Conservation (phyloP, 2,888 invertebrate species). For the Melinaea menophilus region DNA sequence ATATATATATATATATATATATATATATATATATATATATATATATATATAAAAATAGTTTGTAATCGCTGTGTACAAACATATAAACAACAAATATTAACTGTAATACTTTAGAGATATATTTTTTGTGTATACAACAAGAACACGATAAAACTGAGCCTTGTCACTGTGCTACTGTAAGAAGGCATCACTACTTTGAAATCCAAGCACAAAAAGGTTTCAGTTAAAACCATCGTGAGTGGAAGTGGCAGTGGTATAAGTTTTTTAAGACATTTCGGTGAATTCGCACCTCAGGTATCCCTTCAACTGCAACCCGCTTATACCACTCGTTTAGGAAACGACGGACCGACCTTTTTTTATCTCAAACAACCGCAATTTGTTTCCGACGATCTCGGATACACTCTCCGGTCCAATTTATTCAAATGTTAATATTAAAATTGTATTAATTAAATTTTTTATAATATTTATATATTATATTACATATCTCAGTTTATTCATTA, state of each 20-base stretch:
- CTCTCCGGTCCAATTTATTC: slow-evolving; percentile 5
- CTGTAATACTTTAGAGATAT: too few species aligned
- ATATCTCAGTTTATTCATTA: too few species aligned
- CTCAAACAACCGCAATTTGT: slow-evolving; percentile 74
- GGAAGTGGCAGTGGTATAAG: slow-evolving; percentile 61
- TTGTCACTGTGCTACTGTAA: neutral
- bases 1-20: too few species aligned
- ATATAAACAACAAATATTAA: too few species aligned
- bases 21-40: too few species aligned
- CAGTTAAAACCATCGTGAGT: slow-evolving; percentile 45
- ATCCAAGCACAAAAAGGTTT: slow-evolving; percentile 27
- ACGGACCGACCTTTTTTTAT: slow-evolving; percentile 74
- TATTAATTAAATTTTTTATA: neutral
- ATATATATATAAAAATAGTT: too few species aligned
- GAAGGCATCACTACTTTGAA: neutral
- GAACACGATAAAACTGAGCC: too few species aligned
- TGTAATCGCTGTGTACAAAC: too few species aligned
- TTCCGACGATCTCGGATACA: slow-evolving; percentile 69
- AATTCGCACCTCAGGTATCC: slow-evolving; percentile 45
- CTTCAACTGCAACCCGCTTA: slow-evolving; percentile 50
- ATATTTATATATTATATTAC: too few species aligned
- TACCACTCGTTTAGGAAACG: slow-evolving; percentile 71
- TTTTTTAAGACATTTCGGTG: slow-evolving; percentile 52
- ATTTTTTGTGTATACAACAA: too few species aligned
- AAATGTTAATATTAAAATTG: neutral